Evolutionary conservation across 2,888 invertebrate genomes (phyloP), one percentile per base, ranked within the genome.

Genomic region (Melanophora roralis): DNA sequence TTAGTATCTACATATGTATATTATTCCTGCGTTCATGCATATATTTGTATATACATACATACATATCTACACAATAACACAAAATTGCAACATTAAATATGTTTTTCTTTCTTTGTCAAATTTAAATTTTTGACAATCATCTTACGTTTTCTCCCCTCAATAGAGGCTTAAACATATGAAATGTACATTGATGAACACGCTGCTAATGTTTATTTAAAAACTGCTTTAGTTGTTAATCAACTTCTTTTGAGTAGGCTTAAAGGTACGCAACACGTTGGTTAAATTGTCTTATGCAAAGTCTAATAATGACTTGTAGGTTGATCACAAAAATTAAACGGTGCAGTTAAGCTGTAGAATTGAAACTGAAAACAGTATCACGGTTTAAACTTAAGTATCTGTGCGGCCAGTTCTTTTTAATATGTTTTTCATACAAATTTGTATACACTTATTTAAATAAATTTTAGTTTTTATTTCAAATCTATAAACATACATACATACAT

Each of bases 231-330:
- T 16, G 69, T 49, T 43, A 57, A 16, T 57, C 27, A 57, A 71
- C 49, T 36, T 49, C 64, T 57, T 71, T 69, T 34, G 36, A 43
- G 69, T 77, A 49, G 76, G 69, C 43, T 77, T 57, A 27, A n/a
- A 53, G 14, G 38, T 45, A 59, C 36, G 23, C 72, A 79, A 75
- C 79, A 75, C 71, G 65, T 74, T 55, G 51, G 67, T 36, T 64
- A 23, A 16, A 32, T 32, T 69, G 32, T 12, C 12, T 74, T 57
- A 49, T 55, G 65, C 14, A 4, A 51, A 74, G n/a, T n/a, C n/a
- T n/a, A n/a, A 14, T 9, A 9, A 32, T 47, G 23, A 38, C 45
- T 69, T 68, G 64, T 65, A 57, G 49, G 36, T 75, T 71, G 32
- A 43, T 57, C 7, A 43, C 11, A 43, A 62, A 49, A 71, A 38